A percentile compares a stretch with the other conserved stretches of the same genome.
Conservation (phyloP, 2,797 vertebrate species). For the Falco rusticolus region DNA sequence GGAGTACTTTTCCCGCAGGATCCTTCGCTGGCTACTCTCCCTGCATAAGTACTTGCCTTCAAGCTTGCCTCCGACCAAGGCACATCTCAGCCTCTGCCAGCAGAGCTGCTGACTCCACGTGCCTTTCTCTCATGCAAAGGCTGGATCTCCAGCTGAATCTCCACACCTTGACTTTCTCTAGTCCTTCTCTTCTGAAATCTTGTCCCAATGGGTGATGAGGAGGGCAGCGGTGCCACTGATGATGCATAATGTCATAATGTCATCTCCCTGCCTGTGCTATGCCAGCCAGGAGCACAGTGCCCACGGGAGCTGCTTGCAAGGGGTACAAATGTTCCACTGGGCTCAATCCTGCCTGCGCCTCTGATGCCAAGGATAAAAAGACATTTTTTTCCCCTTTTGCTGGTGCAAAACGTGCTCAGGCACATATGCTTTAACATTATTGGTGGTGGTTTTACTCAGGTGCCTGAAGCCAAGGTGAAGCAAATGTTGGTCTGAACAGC, state of each 20-base stretch:
- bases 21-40: background rate
- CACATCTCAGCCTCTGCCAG: background rate
- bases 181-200: background rate
- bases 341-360: background rate
- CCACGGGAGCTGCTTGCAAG: background rate
- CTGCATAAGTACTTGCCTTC: background rate
- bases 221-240: background rate
- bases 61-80: background rate
- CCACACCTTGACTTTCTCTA: background rate
- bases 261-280: background rate
- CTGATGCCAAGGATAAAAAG: background rate
- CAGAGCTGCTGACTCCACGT: accelerated
- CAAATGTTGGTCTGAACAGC: accelerated
- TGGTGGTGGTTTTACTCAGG: background rate
- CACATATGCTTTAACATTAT: background rate
- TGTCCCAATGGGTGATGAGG: background rate
- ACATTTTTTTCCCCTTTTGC: background rate
- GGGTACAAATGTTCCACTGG: background rate
- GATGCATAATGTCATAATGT: background rate
- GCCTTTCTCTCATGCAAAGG: background rate
- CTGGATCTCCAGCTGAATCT: background rate
- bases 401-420: background rate
- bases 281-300: background rate
- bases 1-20: background rate
- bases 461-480: background rate